phyloP scores from a whole-genome alignment of 2,797 vertebrate species.

The Chromis chromis region DNA sequence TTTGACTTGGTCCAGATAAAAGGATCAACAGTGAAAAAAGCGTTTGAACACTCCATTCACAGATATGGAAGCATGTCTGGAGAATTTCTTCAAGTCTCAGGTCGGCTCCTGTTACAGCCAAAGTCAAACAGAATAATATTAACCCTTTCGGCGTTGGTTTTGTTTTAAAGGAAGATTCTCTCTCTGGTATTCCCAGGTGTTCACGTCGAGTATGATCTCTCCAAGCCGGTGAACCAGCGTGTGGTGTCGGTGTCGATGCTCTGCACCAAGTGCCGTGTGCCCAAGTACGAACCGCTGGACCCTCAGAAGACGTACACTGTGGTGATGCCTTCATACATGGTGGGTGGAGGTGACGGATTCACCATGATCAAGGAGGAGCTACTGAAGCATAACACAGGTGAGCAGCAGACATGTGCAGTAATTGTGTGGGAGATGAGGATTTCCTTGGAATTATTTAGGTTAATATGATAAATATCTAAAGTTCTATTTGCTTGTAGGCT shows the following conservation, averaged over 20 bases:
- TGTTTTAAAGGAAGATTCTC: neutral
- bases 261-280: slow-evolving; percentile 85
- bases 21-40: slow-evolving; percentile 89
- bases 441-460: too few species aligned
- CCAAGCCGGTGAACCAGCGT: slow-evolving; percentile 57
- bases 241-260: slow-evolving; percentile 47
- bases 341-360: slow-evolving; percentile 88
- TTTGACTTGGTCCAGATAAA: slow-evolving; percentile 89
- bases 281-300: slow-evolving; percentile 85
- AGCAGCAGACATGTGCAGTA: slow-evolving; percentile 43
- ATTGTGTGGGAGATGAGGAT: neutral
- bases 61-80: slow-evolving; percentile 86
- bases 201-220: slow-evolving; percentile 54
- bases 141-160: neutral
- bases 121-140: neutral
- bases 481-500: neutral
- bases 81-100: slow-evolving; percentile 88
- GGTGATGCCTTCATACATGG: slow-evolving; percentile 85
- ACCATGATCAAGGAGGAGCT: slow-evolving; percentile 87
- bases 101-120: slow-evolving; percentile 19
- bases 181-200: slow-evolving; percentile 47
- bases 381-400: slow-evolving; percentile 90
- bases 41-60: slow-evolving; percentile 89
- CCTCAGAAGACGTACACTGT: slow-evolving; percentile 86
- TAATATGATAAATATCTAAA: neutral